A percentile compares a stretch with the other conserved stretches of the same genome.
Evolutionary conservation across 2,797 vertebrate genomes (phyloP).

Genomic region (Pseudochromis fuscus): DNA sequence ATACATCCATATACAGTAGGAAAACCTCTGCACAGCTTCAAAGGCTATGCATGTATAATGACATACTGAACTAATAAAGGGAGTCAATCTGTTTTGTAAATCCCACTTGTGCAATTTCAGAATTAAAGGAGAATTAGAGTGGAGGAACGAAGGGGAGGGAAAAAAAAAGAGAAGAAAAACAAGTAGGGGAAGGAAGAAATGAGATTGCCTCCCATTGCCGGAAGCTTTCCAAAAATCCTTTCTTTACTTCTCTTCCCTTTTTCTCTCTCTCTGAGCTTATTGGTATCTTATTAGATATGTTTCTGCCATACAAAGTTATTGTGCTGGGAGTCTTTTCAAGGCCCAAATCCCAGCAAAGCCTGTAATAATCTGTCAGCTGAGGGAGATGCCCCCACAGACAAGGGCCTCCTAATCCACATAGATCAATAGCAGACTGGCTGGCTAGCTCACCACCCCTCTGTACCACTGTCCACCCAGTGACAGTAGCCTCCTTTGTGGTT

Average conservation of each 20-base stretch:
- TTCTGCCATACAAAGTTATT: slow-evolving; percentile 83
- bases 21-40: slow-evolving; percentile 63
- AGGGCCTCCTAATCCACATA: slow-evolving; percentile 84
- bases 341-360: slow-evolving; percentile 85
- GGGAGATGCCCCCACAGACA: slow-evolving; percentile 84
- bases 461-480: slow-evolving; percentile 69
- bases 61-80: slow-evolving; percentile 79
- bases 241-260: slow-evolving; percentile 41
- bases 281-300: slow-evolving; percentile 86
- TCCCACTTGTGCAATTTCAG: slow-evolving; percentile 78
- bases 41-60: slow-evolving; percentile 78
- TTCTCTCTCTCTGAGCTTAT: slow-evolving; percentile 72
- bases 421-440: slow-evolving; percentile 83
- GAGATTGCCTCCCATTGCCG: slow-evolving; percentile 72
- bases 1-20: slow-evolving; percentile 54
- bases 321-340: slow-evolving; percentile 84
- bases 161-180: slow-evolving; percentile 26
- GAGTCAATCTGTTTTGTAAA: slow-evolving; percentile 81
- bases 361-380: slow-evolving; percentile 87
- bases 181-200: slow-evolving; percentile 54
- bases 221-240: slow-evolving; percentile 74
- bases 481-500: slow-evolving; percentile 62
- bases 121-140: slow-evolving; percentile 78
- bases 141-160: slow-evolving; percentile 53
- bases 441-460: slow-evolving; percentile 56